Base-by-base conservation (phyloP, 1,140 invertebrate species). In the Schmidtea mediterranea region DNA sequence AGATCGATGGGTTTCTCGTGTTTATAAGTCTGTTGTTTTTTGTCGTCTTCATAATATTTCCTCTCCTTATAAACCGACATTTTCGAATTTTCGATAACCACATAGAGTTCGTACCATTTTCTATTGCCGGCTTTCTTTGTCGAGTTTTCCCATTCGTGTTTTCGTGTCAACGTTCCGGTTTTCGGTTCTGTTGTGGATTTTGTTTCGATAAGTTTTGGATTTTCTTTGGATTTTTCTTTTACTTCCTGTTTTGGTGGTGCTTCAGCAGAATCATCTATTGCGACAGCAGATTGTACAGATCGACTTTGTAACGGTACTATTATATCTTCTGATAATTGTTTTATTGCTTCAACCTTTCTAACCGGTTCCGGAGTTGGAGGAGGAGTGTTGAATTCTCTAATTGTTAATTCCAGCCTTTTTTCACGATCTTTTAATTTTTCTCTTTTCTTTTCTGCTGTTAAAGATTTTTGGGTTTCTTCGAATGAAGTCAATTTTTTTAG, bases 141-240 rank as follows among this genome's bases (percentile, higher is more conserved):
- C 18, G 80, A 80, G 9, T 76, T 80, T 61, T 92, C 86, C 82
- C 83, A 92, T 63, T 86, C 86, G 66, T 90, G 84, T 66, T 92
- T 92, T 56, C 86, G 74, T 48, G 78, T 75, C 54, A 92, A 66
- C 36, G 70, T 71, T 41, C 82, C 83, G n/a, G n/a, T n/a, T n/a
- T n/a, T n/a, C n/a, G n/a, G n/a, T 66, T 89, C n/a, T n/a, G n/a
- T n/a, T n/a, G n/a, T n/a, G n/a, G n/a, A n/a, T n/a, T n/a, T n/a
- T n/a, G n/a, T n/a, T n/a, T n/a, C n/a, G n/a, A n/a, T n/a, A n/a
- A n/a, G n/a, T n/a, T n/a, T n/a, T n/a, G n/a, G n/a, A n/a, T n/a
- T n/a, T n/a, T n/a, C n/a, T 6, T 2, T 21, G 8, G 37, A 13
- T 8, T n/a, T 16, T 9, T n/a, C 39, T 41, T 19, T 41, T 9